Base-by-base conservation (phyloP, 2,113 vertebrate species). In the Dascyllus trimaculatus region DNA sequence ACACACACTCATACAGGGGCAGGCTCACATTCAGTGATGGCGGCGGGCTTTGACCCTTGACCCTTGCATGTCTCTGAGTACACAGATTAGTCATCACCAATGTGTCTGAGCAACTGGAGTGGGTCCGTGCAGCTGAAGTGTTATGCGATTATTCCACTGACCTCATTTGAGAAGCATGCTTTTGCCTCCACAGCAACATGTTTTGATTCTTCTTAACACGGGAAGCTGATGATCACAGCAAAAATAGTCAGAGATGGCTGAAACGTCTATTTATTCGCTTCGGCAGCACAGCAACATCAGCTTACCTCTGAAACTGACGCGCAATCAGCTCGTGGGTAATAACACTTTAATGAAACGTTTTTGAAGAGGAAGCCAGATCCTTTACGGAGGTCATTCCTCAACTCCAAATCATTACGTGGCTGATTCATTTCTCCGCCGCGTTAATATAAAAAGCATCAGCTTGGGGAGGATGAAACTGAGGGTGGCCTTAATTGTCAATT, bases 401-500 rank as follows among this genome's bases (percentile, higher is more conserved):
- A 32, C 72, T 80, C 43, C 8, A 48, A 71, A 69, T 86, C 71
- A 84, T 85, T 84, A 80, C 13, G 51, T 25, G 63, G 26, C 71
- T 60, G 70, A 87, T 87, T 87, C 73, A 80, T 92, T 72, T 84
- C 80, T 76, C 63, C 18, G 22, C 65, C 77, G 61, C 19, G 71
- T 80, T 91, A 87, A 91, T 91, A 88, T 78, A 78, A 78, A 86
- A 84, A 86, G 70, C 85, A 86, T 86, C 84, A 74, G 83, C 63
- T 80, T 64, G 64, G 74, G 29, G 49, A 85, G 82, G 56, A 86
- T 83, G 85, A 86, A 75, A 84, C 24, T 29, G 72, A 88, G 75
- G 70, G 64, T 75, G 54, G 73, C 72, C 71, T 85, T 90, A 86
- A 91, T 92, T 89, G 89, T 85, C 89, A 92, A 90, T 93, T 86